phyloP scores from a whole-genome alignment of 2,888 invertebrate species.

The Itoplectis maculator region DNA sequence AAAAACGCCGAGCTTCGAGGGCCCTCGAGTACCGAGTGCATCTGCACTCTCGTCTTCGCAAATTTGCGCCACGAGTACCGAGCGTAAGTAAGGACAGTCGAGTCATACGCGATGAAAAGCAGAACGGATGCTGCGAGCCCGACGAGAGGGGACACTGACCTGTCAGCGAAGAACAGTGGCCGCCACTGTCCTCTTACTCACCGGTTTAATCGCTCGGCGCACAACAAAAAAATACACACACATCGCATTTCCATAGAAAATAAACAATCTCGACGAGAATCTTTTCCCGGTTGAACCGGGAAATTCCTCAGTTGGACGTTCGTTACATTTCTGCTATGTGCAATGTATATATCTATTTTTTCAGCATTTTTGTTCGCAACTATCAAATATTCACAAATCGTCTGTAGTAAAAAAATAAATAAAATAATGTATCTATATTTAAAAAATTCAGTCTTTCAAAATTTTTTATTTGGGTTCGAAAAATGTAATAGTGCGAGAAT shows the following conservation, averaged over 20 bases:
- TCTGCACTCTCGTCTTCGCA: too few relatives aligned
- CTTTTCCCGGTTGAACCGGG: not conserved
- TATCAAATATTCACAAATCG: too few relatives aligned
- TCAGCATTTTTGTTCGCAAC: too few relatives aligned
- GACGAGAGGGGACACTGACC: constrained; percentile 57
- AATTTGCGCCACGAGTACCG: too few relatives aligned
- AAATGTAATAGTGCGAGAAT: too few relatives aligned
- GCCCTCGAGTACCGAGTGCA: too few relatives aligned
- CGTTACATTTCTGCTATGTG: not conserved
- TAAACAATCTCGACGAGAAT: not conserved
- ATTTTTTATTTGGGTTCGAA: too few relatives aligned
- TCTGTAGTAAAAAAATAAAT: too few relatives aligned
- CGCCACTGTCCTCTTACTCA: constrained; percentile 29
- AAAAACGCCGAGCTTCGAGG: too few relatives aligned
- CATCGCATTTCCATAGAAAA: constrained; percentile 7
- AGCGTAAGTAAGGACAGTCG: constrained; percentile 4
- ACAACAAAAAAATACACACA: not conserved
- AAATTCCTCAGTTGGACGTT: not conserved
- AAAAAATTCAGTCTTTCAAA: too few relatives aligned
- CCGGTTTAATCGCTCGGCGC: constrained; percentile 5
- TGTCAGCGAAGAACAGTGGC: constrained; percentile 37
- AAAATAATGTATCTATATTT: too few relatives aligned
- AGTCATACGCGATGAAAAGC: constrained; percentile 24
- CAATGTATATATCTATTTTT: too few relatives aligned
- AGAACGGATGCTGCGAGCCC: constrained; percentile 17